phyloP scores from a whole-genome alignment of 2,888 invertebrate species.

The Endotricha flammealis region DNA sequence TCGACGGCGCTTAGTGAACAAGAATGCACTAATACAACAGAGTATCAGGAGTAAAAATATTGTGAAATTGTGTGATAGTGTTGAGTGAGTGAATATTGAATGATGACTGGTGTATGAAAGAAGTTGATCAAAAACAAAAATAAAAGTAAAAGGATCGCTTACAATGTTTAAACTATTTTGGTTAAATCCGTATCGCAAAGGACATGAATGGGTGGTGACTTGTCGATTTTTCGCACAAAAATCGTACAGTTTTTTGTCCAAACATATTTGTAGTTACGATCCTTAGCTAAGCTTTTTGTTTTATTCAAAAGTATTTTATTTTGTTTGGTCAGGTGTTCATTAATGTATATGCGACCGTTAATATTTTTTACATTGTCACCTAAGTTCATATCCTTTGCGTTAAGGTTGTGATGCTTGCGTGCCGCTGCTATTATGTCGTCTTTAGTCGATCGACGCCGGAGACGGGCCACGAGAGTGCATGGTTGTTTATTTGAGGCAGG shows the following conservation, averaged over 20 bases:
- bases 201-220: slow-evolving; percentile 10
- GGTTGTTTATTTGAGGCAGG: neutral
- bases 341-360: slow-evolving; percentile 11
- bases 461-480: neutral
- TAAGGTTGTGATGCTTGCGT: slow-evolving; percentile 7
- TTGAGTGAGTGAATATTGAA: no score
- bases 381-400: slow-evolving; percentile 8
- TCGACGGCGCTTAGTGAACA: no score
- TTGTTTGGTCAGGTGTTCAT: slow-evolving; percentile 16
- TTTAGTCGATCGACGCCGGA: neutral
- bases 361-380: neutral
- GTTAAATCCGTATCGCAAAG: neutral
- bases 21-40: no score
- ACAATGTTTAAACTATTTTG: slow-evolving; percentile 2
- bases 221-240: slow-evolving; percentile 11
- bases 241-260: slow-evolving; percentile 18
- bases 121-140: no score
- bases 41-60: no score
- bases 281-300: slow-evolving; percentile 5
- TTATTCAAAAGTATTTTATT: slow-evolving; percentile 12
- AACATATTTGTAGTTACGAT: slow-evolving; percentile 7
- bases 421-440: slow-evolving; percentile 11
- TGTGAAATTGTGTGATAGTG: no score
- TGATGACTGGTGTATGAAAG: no score
- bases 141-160: no score